These are phyloP conservation scores for Phoronis australis DNA, from an alignment of 2,888 invertebrate genomes.

Conservation along the genomic window DNA sequence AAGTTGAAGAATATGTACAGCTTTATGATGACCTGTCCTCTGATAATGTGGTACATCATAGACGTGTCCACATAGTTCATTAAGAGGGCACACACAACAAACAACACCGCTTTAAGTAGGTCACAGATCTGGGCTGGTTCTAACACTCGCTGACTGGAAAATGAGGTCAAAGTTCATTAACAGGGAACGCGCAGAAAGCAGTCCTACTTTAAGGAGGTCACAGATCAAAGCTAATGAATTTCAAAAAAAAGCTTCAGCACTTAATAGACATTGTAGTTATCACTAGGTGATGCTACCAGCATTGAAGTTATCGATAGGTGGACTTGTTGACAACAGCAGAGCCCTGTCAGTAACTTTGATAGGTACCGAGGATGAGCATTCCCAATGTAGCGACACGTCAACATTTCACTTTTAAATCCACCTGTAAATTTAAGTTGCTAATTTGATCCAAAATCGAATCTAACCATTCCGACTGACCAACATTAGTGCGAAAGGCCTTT, in stretches of 20 bases:
- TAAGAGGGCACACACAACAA: conserved; percentile 67
- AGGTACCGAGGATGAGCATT: no score
- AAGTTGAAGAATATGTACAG: conserved; percentile 99
- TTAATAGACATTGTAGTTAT: no score
- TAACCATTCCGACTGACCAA: no score
- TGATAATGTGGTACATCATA: conserved; percentile 86
- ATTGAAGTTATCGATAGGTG: no score
- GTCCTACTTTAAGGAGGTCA: neutral
- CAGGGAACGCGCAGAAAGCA: neutral
- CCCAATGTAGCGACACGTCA: no score
- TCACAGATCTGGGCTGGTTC: conserved; percentile 75
- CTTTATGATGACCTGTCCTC: conserved; percentile 96
- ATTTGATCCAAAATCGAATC: no score
- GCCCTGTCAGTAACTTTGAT: no score
- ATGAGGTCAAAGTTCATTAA: neutral
- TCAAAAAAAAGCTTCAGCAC: neutral
- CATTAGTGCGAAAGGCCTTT: no score
- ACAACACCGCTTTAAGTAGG: conserved; percentile 79
- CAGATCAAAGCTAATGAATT: neutral
- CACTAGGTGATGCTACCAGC: no score
- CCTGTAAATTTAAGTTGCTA: no score
- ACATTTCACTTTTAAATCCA: no score
- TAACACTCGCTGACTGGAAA: conserved; percentile 25
- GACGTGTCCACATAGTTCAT: conserved; percentile 94
- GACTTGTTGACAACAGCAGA: no score